Percentiles rank a stretch among this genome's conserved stretches.
These are phyloP conservation scores for Valencia hispanica DNA, from an alignment of 2,797 vertebrate genomes.

Conservation along the genomic window DNA sequence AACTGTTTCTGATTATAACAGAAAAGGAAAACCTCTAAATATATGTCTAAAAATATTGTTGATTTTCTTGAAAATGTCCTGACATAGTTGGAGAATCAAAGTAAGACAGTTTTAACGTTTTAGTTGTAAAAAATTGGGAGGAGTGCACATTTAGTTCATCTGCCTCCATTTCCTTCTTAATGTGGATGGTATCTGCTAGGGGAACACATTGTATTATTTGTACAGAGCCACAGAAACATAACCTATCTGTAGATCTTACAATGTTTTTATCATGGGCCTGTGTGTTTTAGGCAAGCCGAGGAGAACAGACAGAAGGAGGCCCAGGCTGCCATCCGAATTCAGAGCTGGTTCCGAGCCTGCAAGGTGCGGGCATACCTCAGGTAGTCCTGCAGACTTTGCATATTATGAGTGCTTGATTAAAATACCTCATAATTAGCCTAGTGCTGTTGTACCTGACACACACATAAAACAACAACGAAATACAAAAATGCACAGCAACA, in stretches of 20 bases:
- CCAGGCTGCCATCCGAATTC: conserved; percentile 84
- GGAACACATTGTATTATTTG: neutral
- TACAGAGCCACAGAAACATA: neutral
- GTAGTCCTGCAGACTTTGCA: conserved; percentile 66
- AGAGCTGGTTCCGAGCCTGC: conserved; percentile 90
- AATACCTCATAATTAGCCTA: too few species aligned
- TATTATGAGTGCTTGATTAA: neutral
- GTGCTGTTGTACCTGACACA: neutral
- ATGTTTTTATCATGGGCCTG: neutral
- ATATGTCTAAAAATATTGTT: neutral
- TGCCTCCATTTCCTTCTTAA: neutral
- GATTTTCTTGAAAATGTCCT: neutral
- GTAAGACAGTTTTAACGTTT: neutral
- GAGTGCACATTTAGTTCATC: neutral
- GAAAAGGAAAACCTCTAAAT: neutral
- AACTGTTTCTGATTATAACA: neutral
- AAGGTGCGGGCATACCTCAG: conserved; percentile 85
- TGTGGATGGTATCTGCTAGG: neutral
- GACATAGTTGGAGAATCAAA: neutral
- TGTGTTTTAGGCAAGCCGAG: conserved; percentile 79
- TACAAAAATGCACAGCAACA: neutral
- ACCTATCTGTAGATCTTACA: neutral
- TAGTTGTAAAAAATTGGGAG: neutral
- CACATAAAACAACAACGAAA: conserved; percentile 5
- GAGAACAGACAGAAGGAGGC: conserved; percentile 78